Base-by-base conservation (phyloP, 2,113 vertebrate species). In the Paedocypris sp. region DNA sequence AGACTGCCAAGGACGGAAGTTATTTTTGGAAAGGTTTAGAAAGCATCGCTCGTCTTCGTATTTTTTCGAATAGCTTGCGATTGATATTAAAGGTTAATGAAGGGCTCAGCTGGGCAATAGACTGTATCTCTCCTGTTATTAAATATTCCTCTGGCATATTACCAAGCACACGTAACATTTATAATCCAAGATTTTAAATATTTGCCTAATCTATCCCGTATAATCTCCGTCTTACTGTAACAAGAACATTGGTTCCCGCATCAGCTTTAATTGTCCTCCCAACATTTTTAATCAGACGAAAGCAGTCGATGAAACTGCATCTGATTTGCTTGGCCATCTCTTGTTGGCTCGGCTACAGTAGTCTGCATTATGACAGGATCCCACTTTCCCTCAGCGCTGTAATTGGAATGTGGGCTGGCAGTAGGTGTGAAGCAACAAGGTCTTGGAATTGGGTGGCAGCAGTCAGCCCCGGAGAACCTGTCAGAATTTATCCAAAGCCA, bases 351-450 rank as follows among this genome's bases (percentile, higher is more conserved):
- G 9, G 29, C 62, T 38, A 19, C 10, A 38, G 56, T 52, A 42
- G 20, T 15, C 33, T 68, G 67, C 62, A 73, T 79, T 70, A 72
- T 72, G 72, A 69, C 71, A 73, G 73, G 70, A 62, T 56, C 47
- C 63, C 18, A 20, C 59, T 47, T 57, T 73, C 65, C 66, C 74
- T 62, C 70, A 59, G 46, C 46, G 60, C 74, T 71, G 66, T 87
- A 84, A 84, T 84, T 85, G 79, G 79, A 73, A 75, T 70, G 72
- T 75, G 73, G 74, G 73, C 72, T 80, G 77, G 72, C 65, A 68
- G 79, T 74, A 66, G 78, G 64, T 81, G 80, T 77, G 73, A 72
- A 69, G 74, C 82, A 86, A 82, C 77, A 57, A 73, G 72, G 73
- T 82, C 67, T 77, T 72, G 66, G 69, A 76, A 76, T 83, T 78